These are phyloP conservation scores for Motacilla tschutschensis DNA, from an alignment of 2,113 vertebrate species.

Conservation along the genomic window DNA sequence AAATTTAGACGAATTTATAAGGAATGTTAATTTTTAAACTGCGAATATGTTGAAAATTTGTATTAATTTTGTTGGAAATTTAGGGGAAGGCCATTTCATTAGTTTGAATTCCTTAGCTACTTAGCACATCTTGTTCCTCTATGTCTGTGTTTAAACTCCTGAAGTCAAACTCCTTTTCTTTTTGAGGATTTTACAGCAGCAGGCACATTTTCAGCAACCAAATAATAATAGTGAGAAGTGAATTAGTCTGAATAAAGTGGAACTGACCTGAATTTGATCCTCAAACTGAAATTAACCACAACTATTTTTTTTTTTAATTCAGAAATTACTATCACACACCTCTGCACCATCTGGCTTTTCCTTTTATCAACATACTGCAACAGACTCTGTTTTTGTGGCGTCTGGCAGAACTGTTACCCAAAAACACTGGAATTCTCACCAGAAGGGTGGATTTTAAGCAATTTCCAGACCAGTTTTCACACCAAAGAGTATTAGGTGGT, in stretches of 20 bases:
- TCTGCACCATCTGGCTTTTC: conserved; percentile 26
- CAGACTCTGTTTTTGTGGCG: not conserved
- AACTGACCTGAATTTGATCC: conserved; percentile 18
- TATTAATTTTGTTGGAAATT: not conserved
- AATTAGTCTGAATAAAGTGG: not conserved
- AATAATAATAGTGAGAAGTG: not conserved
- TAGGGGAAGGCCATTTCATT: not conserved
- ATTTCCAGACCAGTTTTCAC: conserved; percentile 28
- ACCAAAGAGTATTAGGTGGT: not conserved
- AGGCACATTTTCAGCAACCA: not conserved
- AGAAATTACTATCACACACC: conserved; percentile 1
- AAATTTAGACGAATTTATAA: not conserved
- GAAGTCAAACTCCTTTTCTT: not conserved
- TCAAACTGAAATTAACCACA: conserved; percentile 13
- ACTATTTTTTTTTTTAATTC: not conserved
- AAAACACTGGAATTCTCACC: conserved; percentile 24
- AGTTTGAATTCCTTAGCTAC: not conserved
- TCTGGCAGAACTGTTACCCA: not conserved
- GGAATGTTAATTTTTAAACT: not conserved
- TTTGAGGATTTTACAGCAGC: not conserved
- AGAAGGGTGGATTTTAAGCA: not conserved
- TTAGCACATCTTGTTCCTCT: not conserved
- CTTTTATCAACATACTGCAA: conserved; percentile 13
- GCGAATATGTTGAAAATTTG: not conserved
- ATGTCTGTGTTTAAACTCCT: not conserved